A percentile compares a stretch with the other conserved stretches of the same genome.
Evolutionary conservation across 2,888 invertebrate genomes (phyloP).

Genomic region (Cryptocephalus moraei): DNA sequence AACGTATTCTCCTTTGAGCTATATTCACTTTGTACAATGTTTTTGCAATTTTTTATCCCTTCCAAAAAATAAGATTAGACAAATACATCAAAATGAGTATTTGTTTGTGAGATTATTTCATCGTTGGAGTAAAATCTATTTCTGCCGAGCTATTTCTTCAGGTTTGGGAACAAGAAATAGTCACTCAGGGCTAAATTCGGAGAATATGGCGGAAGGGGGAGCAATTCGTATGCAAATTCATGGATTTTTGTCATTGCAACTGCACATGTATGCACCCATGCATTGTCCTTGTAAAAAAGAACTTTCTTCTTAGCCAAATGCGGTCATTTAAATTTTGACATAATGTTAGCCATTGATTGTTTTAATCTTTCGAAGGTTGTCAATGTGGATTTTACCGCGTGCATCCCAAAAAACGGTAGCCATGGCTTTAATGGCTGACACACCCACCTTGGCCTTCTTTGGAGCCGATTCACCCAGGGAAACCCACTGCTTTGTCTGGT

Average conservation of each 20-base stretch:
- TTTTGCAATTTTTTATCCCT: neutral
- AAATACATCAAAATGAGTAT: neutral
- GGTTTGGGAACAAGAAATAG: constrained; percentile 2
- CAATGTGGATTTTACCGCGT: too few relatives aligned
- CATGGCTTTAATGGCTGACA: too few relatives aligned
- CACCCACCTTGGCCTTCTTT: too few relatives aligned
- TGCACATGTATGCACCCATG: constrained; percentile 1
- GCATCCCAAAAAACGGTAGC: too few relatives aligned
- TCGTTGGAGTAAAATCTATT: constrained; percentile 1
- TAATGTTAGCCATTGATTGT: too few relatives aligned
- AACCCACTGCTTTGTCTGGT: too few relatives aligned
- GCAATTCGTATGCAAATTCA: neutral
- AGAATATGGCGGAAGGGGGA: too few relatives aligned
- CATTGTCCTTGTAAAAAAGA: neutral
- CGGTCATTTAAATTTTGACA: too few relatives aligned
- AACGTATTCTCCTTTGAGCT: neutral
- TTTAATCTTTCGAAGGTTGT: too few relatives aligned
- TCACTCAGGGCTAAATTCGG: neutral
- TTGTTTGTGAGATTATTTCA: constrained; percentile 1
- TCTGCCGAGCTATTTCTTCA: neutral
- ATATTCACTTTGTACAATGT: neutral
- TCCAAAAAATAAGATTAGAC: neutral
- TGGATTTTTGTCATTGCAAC: constrained; percentile 1
- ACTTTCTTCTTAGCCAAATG: too few relatives aligned
- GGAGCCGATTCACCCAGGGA: too few relatives aligned